Evolutionary conservation across 53 echinoderm and acorn worm species (phyloP).

Genomic region (Temnopleurus reevesii): DNA sequence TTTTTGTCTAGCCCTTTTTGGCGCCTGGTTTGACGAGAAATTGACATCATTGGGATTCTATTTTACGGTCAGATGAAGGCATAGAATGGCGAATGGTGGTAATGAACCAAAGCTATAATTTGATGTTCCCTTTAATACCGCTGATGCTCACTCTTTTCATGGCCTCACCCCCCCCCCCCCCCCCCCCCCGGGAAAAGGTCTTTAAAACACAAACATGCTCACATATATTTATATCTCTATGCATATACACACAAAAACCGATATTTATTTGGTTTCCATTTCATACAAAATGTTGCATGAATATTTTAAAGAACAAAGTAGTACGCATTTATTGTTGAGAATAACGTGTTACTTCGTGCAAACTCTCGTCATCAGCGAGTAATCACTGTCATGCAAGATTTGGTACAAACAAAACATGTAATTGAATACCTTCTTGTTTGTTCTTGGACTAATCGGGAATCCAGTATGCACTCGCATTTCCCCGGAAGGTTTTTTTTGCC

Average conservation of each 20-base stretch:
- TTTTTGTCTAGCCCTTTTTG: constrained; percentile 63
- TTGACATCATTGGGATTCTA: constrained; percentile 65
- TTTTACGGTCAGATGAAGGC: constrained; percentile 73
- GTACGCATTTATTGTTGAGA: too few species aligned
- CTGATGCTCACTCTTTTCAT: not conserved
- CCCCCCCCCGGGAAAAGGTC: too few species aligned
- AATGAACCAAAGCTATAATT: not conserved
- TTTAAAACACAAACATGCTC: too few species aligned
- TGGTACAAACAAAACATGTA: too few species aligned
- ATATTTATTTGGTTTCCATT: too few species aligned
- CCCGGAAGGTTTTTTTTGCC: not conserved
- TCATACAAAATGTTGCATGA: too few species aligned
- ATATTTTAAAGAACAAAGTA: too few species aligned
- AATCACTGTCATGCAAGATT: not conserved
- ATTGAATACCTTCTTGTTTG: not conserved
- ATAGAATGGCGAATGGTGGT: not conserved
- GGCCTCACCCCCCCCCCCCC: not conserved
- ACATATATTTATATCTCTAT: too few species aligned
- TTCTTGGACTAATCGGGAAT: not conserved
- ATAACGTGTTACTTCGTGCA: too few species aligned
- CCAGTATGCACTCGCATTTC: not conserved
- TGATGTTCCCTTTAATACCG: not conserved
- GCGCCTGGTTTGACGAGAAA: constrained; percentile 70
- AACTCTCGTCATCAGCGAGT: too few species aligned
- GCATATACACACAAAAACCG: too few species aligned